phyloP scores from a whole-genome alignment of 2,888 invertebrate species.

The Escarpia spicata region DNA sequence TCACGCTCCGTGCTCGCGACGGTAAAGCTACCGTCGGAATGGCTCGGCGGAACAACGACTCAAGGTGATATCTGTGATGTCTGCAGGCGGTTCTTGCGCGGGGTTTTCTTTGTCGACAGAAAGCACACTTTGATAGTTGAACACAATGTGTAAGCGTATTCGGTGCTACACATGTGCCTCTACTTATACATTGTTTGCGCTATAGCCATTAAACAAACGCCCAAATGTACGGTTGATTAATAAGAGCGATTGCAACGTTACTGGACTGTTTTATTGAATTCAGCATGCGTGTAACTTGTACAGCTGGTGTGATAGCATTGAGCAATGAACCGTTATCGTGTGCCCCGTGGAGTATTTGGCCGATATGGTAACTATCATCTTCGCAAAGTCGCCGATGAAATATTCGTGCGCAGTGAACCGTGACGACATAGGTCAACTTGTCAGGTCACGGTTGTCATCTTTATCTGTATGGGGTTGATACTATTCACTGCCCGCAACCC shows the following conservation, averaged over 20 bases:
- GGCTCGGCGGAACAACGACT: background rate
- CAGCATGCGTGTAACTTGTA: background rate
- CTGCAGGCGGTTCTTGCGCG: background rate
- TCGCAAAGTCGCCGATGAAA: background rate
- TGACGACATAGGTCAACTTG: background rate
- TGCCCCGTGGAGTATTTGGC: background rate
- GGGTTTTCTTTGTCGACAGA: background rate
- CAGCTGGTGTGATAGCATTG: background rate
- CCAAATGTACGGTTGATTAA: background rate
- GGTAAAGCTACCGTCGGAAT: background rate
- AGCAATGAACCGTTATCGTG: background rate
- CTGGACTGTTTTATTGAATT: background rate
- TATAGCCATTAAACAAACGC: background rate
- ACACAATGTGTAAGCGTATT: background rate
- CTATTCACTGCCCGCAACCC: background rate
- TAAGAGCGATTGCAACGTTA: background rate
- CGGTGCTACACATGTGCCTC: background rate
- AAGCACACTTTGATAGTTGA: background rate
- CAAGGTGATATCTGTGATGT: background rate
- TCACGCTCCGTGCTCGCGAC: background rate
- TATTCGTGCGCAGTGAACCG: background rate
- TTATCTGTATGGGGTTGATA: background rate
- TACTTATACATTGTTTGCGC: background rate
- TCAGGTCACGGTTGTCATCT: background rate
- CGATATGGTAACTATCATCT: conserved; percentile 5